A percentile compares a stretch with the other conserved stretches of the same genome.
These are phyloP conservation scores for Pangasianodon gigas DNA, from an alignment of 2,113 vertebrate genomes.

Conservation along the genomic window DNA sequence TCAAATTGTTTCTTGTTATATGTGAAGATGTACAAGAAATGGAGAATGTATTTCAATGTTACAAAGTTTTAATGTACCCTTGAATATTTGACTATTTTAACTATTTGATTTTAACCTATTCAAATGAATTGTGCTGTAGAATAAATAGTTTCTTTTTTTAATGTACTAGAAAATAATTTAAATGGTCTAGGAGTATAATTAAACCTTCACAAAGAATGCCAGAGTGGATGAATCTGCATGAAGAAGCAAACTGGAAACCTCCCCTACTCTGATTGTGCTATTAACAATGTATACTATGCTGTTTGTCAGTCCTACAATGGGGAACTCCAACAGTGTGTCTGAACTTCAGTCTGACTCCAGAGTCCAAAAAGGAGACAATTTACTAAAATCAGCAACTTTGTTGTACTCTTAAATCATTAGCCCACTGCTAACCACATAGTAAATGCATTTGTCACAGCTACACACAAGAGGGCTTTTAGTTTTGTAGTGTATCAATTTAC, in stretches of 20 bases:
- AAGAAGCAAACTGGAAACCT: neutral
- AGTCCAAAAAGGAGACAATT: neutral
- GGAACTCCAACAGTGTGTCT: neutral
- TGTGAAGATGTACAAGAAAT: neutral
- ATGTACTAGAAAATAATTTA: neutral
- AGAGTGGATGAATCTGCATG: neutral
- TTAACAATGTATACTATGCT: neutral
- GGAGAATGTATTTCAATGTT: neutral
- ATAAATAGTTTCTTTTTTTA: neutral
- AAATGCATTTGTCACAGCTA: neutral
- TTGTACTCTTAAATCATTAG: neutral
- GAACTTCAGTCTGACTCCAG: neutral
- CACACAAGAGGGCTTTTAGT: neutral
- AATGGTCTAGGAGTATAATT: neutral
- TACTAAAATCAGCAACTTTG: neutral
- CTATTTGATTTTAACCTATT: neutral
- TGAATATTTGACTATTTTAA: neutral
- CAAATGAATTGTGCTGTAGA: neutral
- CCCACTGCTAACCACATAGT: neutral
- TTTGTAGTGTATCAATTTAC: neutral
- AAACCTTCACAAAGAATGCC: neutral
- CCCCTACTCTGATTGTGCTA: neutral
- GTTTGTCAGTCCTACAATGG: neutral
- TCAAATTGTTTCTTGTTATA: neutral
- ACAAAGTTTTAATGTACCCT: neutral